Evolutionary conservation across 2,113 vertebrate genomes (phyloP), one percentile per base, ranked within the genome.

Genomic region (Ophiodon elongatus): DNA sequence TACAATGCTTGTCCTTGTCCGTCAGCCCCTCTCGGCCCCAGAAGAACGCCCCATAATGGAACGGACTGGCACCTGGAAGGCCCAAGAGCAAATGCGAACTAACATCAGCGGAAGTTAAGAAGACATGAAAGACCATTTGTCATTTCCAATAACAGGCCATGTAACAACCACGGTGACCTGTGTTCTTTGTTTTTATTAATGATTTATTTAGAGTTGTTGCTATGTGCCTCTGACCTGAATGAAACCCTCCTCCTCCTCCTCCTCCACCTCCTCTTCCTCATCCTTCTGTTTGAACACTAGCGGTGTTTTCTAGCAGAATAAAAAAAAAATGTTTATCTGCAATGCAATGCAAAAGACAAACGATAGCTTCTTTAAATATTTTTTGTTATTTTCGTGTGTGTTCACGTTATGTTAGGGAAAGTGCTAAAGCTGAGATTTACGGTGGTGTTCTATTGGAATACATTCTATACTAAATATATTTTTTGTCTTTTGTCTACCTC

Each of bases 41-140:
- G 80, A 91, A 92, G 85, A 88, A 79, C 29, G 56, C 1, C 33
- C 73, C 68, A 64, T 93, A 94, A 94, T 94, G 93, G 93, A 93
- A 91, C 50, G 80, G 88, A 82, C 88, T 91, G 83, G 35, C 88
- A 89, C 79, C 87, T 82, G 71, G 85, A 88, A 71, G 84, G 73
- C 87, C 84, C 84, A 68, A 80, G 83, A 87, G 85, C 77, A 86
- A 79, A 91, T 65, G 54, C 4, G 54, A 85, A 84, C 69, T n/a
- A 85, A 80, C 81, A 89, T 75, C 82, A 68, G 78, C 72, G n/a
- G 70, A 89, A 66, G 85, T 91, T 91, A 89, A 86, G 79, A 76
- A 65, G 89, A 90, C 89, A 94, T 89, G 91, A 91, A 91, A 88
- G 87, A 70, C 91, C 91, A 94, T 92, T 94, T 94, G 92, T 94